Evolutionary conservation across 2,888 invertebrate species (phyloP).

Genomic region (Heliconius ismenius): DNA sequence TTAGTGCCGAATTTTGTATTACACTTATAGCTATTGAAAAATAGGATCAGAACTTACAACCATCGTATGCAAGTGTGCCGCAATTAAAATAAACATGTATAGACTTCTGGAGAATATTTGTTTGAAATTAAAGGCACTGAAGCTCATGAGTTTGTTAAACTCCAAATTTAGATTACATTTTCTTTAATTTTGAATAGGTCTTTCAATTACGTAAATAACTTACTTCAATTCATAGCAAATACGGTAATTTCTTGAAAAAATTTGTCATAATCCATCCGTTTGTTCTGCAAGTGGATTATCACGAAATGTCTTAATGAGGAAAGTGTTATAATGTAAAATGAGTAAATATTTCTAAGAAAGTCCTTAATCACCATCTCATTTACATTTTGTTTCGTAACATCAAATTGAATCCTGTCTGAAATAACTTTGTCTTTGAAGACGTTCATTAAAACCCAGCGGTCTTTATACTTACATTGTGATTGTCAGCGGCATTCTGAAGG

Average conservation of each 20-base stretch:
- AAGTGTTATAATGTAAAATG: constrained; percentile 23
- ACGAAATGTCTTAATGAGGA: constrained; percentile 6
- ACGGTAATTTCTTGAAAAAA: neutral
- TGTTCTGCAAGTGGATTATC: neutral
- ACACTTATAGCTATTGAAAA: no score
- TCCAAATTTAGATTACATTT: neutral
- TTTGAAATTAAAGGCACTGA: no score
- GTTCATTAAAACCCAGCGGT: constrained; percentile 23
- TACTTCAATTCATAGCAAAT: neutral
- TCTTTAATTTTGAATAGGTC: neutral
- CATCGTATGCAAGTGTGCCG: no score
- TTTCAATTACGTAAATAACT: neutral
- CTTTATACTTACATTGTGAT: neutral
- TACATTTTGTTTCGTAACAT: constrained; percentile 27
- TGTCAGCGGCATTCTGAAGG: neutral
- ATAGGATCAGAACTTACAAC: no score
- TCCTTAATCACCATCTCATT: constrained; percentile 22
- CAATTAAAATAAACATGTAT: no score
- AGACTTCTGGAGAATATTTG: no score
- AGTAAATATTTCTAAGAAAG: constrained; percentile 10
- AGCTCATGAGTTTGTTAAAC: no score
- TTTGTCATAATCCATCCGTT: neutral
- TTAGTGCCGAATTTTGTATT: no score
- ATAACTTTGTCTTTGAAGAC: constrained; percentile 28
- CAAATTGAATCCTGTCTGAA: constrained; percentile 24